These are phyloP conservation scores for Eriosoma lanigerum DNA, from an alignment of 1,140 invertebrate genomes.

Conservation along the genomic window DNA sequence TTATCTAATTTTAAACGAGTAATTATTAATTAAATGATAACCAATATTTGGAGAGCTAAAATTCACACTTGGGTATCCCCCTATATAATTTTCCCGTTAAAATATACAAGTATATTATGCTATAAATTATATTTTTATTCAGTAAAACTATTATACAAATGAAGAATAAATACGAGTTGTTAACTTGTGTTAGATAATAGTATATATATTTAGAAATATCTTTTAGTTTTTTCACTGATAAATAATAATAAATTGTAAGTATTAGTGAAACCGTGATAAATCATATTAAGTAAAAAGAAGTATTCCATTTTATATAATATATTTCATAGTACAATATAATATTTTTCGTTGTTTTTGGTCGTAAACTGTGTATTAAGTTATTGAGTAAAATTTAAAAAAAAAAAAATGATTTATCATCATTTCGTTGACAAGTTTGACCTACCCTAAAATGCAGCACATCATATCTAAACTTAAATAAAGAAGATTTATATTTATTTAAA, in stretches of 20 bases:
- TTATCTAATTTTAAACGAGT: too few species aligned
- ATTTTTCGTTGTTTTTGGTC: neutral
- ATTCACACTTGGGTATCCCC: too few species aligned
- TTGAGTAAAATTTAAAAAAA: neutral
- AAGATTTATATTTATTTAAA: neutral
- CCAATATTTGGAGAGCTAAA: too few species aligned
- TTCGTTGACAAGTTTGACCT: neutral
- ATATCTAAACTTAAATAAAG: constrained; percentile 1
- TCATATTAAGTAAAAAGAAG: neutral
- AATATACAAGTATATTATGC: too few species aligned
- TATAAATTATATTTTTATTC: too few species aligned
- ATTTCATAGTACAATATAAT: neutral
- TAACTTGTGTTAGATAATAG: neutral
- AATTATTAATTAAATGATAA: too few species aligned
- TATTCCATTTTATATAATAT: constrained; percentile 1
- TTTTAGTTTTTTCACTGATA: neutral
- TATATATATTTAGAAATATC: too few species aligned
- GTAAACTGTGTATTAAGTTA: neutral
- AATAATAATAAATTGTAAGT: constrained; percentile 14
- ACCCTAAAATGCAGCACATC: too few species aligned
- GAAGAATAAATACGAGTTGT: neutral
- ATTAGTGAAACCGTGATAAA: neutral
- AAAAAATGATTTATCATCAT: constrained; percentile 10
- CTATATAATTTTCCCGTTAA: too few species aligned
- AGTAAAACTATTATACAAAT: too few species aligned